These are phyloP conservation scores for Matsumurasca onukii DNA, from an alignment of 1,140 invertebrate genomes.

Conservation along the genomic window DNA sequence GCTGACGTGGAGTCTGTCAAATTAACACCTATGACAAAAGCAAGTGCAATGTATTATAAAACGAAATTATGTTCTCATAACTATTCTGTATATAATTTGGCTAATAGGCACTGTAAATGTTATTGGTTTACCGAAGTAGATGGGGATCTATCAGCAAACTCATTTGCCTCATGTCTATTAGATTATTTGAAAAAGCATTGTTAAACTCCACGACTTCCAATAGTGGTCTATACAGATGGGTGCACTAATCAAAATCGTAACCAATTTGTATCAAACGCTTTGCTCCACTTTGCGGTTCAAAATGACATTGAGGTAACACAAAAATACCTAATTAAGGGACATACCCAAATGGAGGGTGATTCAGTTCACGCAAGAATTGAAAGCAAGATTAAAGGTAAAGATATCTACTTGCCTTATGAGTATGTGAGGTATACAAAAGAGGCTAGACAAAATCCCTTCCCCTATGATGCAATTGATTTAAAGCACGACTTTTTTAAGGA, in stretches of 20 bases:
- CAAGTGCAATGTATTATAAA: slow-evolving; percentile 44
- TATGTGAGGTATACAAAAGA: slow-evolving; percentile 37
- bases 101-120: slow-evolving; percentile 9
- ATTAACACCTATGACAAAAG: slow-evolving; percentile 41
- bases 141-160: slow-evolving; percentile 24
- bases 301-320: slow-evolving; percentile 41
- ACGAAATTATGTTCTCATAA: slow-evolving; percentile 43
- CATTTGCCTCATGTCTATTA: slow-evolving; percentile 27
- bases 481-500: slow-evolving; percentile 25
- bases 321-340: slow-evolving; percentile 47
- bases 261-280: slow-evolving; percentile 19
- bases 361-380: slow-evolving; percentile 40
- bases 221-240: slow-evolving; percentile 26
- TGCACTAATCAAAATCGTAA: slow-evolving; percentile 29
- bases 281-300: slow-evolving; percentile 16
- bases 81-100: slow-evolving; percentile 15
- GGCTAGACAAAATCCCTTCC: slow-evolving; percentile 28
- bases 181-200: slow-evolving; percentile 26
- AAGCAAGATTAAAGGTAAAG: slow-evolving; percentile 40
- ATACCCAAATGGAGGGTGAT: slow-evolving; percentile 48
- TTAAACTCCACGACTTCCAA: slow-evolving; percentile 7
- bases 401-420: slow-evolving; percentile 39
- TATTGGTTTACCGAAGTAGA: slow-evolving; percentile 27
- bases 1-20: slow-evolving; percentile 42
- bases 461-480: slow-evolving; percentile 11